Evolutionary conservation across 2,113 vertebrate genomes (phyloP).

Genomic region (Calypte anna): DNA sequence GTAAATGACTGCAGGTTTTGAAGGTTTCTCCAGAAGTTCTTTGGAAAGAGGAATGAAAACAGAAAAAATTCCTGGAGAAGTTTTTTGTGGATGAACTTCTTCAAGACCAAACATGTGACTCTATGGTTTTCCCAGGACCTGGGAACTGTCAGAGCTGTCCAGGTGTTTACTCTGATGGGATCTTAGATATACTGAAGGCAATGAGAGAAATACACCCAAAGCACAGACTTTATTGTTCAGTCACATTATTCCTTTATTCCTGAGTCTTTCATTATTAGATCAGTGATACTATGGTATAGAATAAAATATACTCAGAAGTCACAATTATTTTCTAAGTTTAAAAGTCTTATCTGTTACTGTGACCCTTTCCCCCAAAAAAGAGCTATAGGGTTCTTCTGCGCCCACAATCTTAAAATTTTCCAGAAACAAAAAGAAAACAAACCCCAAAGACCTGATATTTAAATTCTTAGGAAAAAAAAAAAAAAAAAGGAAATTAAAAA

Average conservation of each 20-base stretch:
- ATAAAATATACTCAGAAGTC: neutral
- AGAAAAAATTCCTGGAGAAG: neutral
- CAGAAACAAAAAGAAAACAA: neutral
- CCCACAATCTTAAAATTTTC: neutral
- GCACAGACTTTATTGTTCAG: neutral
- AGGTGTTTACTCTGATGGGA: neutral
- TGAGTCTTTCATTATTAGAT: neutral
- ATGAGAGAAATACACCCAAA: neutral
- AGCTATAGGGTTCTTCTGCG: neutral
- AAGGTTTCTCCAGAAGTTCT: neutral
- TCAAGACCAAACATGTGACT: neutral
- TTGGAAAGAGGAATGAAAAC: neutral
- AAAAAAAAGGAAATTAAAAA: neutral
- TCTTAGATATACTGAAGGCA: neutral
- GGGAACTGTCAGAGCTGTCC: neutral
- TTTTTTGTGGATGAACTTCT: neutral
- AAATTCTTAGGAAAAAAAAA: neutral
- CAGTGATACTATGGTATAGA: neutral
- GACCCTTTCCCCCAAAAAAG: neutral
- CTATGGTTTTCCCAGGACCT: neutral
- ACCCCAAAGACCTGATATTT: too few relatives aligned
- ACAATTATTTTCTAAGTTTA: neutral
- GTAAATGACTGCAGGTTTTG: neutral
- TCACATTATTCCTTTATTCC: neutral
- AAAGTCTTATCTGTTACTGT: neutral